Conservation (phyloP, 1,140 invertebrate species). For the Danaus melanippus region DNA sequence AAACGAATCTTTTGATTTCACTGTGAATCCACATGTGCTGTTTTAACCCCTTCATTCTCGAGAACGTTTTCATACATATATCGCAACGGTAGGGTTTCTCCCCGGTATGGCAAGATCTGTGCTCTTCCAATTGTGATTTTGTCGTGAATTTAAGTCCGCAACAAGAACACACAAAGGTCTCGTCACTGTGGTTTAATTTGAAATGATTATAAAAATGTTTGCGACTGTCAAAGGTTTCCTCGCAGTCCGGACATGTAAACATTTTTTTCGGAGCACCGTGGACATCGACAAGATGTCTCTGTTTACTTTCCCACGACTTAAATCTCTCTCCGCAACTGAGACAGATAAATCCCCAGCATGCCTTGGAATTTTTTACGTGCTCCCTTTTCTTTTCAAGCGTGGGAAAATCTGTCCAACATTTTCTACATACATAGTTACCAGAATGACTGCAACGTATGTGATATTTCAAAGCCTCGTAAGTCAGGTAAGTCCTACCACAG, state of each 20-base stretch:
- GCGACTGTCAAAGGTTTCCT: constrained; percentile 29
- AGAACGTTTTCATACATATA: constrained; percentile 65
- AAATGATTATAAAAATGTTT: constrained; percentile 50
- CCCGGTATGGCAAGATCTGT: constrained; percentile 45
- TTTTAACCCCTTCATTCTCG: constrained; percentile 65
- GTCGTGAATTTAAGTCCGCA: constrained; percentile 46
- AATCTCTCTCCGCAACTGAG: constrained; percentile 46
- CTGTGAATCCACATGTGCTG: constrained; percentile 69
- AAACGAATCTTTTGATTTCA: constrained; percentile 51
- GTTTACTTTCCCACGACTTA: constrained; percentile 46
- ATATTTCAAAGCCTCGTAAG: constrained; percentile 45
- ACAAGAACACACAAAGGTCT: constrained; percentile 39
- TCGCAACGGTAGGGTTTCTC: constrained; percentile 49
- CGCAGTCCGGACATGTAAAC: constrained; percentile 49
- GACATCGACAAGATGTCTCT: constrained; percentile 37
- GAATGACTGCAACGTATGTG: constrained; percentile 49
- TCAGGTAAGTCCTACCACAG: constrained; percentile 48
- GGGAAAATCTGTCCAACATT: constrained; percentile 48
- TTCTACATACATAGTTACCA: constrained; percentile 42
- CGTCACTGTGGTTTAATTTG: constrained; percentile 45
- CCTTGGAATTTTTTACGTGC: constrained; percentile 36
- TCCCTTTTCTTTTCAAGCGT: constrained; percentile 34
- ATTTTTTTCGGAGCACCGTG: constrained; percentile 34
- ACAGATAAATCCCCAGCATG: constrained; percentile 49
- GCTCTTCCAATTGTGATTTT: constrained; percentile 41